These are phyloP conservation scores for Nasua narica DNA, from an alignment of 2,797 vertebrate genomes.

Conservation along the genomic window DNA sequence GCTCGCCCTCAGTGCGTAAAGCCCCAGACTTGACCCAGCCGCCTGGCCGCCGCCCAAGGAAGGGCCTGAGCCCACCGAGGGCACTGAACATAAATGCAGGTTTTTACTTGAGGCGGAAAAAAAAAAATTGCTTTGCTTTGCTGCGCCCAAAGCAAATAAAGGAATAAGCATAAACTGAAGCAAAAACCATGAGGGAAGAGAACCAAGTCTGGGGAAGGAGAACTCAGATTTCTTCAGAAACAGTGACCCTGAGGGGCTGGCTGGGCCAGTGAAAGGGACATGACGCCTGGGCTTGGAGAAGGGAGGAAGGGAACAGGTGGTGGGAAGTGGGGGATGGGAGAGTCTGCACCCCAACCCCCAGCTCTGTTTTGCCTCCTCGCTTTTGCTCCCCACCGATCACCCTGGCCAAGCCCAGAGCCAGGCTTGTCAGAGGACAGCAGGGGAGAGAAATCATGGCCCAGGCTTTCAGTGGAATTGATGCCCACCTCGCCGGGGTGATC, in stretches of 20 bases:
- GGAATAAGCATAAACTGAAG: constrained; percentile 27
- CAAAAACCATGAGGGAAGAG: not conserved
- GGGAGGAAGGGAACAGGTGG: not conserved
- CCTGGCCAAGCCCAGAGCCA: constrained; percentile 58
- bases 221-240: not conserved
- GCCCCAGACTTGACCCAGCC: too few relatives aligned
- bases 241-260: not conserved
- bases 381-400: constrained; percentile 57
- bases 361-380: not conserved
- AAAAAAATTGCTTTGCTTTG: too few relatives aligned
- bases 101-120: too few relatives aligned
- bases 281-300: not conserved
- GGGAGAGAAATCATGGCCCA: constrained; percentile 76
- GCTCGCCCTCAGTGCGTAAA: too few relatives aligned
- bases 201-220: not conserved
- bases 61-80: too few relatives aligned
- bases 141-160: constrained; percentile 30
- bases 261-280: not conserved
- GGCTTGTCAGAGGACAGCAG: constrained; percentile 69
- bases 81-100: too few relatives aligned
- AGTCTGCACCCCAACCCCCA: not conserved
- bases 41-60: too few relatives aligned
- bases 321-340: not conserved
- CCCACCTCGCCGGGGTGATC: constrained; percentile 71
- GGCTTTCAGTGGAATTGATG: constrained; percentile 78